Evolutionary conservation across 2,113 vertebrate species (phyloP).

Genomic region (Amblyornis subalaris): DNA sequence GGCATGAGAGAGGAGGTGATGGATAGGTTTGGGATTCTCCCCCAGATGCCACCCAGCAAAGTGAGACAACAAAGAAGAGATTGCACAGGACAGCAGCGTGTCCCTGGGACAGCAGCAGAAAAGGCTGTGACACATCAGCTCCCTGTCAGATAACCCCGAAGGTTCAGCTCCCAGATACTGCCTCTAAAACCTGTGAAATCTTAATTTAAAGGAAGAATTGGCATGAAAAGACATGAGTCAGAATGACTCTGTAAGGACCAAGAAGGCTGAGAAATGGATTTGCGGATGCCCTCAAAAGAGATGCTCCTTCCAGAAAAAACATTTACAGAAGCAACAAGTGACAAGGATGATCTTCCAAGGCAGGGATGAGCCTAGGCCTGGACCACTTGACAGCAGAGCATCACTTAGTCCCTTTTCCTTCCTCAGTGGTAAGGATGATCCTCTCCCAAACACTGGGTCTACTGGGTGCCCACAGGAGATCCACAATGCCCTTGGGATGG

Average conservation of each 20-base stretch:
- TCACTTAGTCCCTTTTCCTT: background rate
- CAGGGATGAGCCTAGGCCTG: background rate
- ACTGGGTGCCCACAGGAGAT: background rate
- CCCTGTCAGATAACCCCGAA: background rate
- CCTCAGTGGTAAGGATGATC: background rate
- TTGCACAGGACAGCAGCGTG: background rate
- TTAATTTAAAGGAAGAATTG: background rate
- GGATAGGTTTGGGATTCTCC: background rate
- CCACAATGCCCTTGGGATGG: rapidly evolving
- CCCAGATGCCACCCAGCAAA: background rate
- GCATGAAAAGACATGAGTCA: background rate
- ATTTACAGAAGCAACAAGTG: background rate
- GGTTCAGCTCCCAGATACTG: background rate
- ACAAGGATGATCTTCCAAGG: background rate
- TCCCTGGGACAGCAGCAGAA: background rate
- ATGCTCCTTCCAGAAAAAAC: background rate
- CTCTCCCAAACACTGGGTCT: background rate
- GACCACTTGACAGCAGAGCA: background rate
- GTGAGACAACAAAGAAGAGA: background rate
- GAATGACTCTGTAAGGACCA: background rate
- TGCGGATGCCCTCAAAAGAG: background rate
- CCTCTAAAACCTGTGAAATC: background rate
- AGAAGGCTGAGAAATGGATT: background rate
- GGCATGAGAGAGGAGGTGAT: background rate
- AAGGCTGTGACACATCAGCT: background rate